phyloP scores from a whole-genome alignment of 2,888 invertebrate species.

The Eugnorisma glareosa region DNA sequence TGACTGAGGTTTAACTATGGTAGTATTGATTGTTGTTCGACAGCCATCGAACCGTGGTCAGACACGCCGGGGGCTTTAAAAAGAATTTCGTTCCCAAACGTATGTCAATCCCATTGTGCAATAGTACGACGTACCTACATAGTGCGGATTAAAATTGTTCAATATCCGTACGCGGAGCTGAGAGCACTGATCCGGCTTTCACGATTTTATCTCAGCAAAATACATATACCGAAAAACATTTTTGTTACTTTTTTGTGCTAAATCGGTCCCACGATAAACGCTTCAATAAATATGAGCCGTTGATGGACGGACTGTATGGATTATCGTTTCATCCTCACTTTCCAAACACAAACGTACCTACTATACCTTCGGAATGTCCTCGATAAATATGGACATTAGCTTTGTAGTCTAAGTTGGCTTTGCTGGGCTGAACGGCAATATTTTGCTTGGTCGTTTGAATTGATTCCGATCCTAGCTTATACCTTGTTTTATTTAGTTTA shows the following conservation, averaged over 20 bases:
- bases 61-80: slow-evolving; percentile 30
- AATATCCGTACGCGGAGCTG: slow-evolving; percentile 37
- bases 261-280: slow-evolving; percentile 50
- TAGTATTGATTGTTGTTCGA: slow-evolving; percentile 48
- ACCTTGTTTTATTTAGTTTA: slow-evolving; percentile 9
- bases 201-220: slow-evolving; percentile 47
- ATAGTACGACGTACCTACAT: slow-evolving; percentile 40
- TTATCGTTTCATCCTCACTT: slow-evolving; percentile 55
- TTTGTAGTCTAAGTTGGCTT: slow-evolving; percentile 36
- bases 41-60: slow-evolving; percentile 29
- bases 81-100: slow-evolving; percentile 53
- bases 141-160: slow-evolving; percentile 56
- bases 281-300: slow-evolving; percentile 61
- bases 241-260: slow-evolving; percentile 50
- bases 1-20: slow-evolving; percentile 10
- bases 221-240: slow-evolving; percentile 49
- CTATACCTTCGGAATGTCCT: slow-evolving; percentile 35
- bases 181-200: slow-evolving; percentile 51
- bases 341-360: slow-evolving; percentile 37
- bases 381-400: slow-evolving; percentile 41
- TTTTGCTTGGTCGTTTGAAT: slow-evolving; percentile 13
- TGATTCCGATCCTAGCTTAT: neutral
- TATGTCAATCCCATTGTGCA: slow-evolving; percentile 57
- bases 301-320: slow-evolving; percentile 53
- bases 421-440: slow-evolving; percentile 11